Evolutionary conservation across 2,888 invertebrate genomes (phyloP).

Genomic region (Patella pellucida): DNA sequence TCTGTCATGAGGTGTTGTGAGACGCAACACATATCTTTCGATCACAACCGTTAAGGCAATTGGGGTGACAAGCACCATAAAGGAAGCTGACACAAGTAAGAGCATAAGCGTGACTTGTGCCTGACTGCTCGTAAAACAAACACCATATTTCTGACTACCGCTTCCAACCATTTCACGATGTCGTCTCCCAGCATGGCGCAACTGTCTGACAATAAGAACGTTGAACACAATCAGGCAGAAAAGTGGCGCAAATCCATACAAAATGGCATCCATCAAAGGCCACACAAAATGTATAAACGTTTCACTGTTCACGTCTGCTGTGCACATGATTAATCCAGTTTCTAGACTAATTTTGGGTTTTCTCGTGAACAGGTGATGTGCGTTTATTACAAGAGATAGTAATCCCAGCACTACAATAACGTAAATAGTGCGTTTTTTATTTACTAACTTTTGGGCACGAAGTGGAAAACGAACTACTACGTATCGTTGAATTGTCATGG

Average conservation of each 20-base stretch:
- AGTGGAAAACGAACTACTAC: conserved; percentile 33
- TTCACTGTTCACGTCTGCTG: conserved; percentile 17
- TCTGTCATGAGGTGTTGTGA: conserved; percentile 16
- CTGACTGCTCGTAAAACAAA: background rate
- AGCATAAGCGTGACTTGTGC: conserved; percentile 32
- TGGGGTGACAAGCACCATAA: conserved; percentile 31
- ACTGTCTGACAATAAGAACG: conserved; percentile 26
- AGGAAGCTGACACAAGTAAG: conserved; percentile 32
- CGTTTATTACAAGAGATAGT: conserved; percentile 24
- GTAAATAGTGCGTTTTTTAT: conserved; percentile 18
- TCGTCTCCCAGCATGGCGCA: conserved; percentile 17
- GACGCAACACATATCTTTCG: conserved; percentile 27
- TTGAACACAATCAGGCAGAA: conserved; percentile 30
- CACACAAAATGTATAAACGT: conserved; percentile 26
- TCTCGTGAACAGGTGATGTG: conserved; percentile 29
- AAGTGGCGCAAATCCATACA: conserved; percentile 35
- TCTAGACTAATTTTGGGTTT: background rate
- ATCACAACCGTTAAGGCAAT: conserved; percentile 29
- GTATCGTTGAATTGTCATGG: conserved; percentile 34
- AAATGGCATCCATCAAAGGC: conserved; percentile 35
- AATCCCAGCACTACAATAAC: conserved; percentile 14
- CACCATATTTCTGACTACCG: background rate
- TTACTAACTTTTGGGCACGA: conserved; percentile 19
- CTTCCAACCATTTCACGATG: conserved; percentile 6
- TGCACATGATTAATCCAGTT: conserved; percentile 6